These are phyloP conservation scores for Autographa gamma DNA, from an alignment of 2,888 invertebrate genomes.

Conservation along the genomic window DNA sequence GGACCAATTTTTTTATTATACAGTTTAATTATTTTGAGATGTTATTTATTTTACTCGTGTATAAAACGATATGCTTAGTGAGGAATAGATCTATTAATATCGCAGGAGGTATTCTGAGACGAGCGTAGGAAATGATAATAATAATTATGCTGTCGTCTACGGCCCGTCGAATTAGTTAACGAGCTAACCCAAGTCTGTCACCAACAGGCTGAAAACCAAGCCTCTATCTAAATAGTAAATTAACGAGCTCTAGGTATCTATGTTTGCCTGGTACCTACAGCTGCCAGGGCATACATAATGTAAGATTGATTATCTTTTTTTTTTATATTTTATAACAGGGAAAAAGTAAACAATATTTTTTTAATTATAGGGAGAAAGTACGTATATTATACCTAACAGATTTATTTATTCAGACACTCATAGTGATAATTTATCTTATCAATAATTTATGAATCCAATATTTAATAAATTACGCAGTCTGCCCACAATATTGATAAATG, in stretches of 20 bases:
- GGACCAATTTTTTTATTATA: too few species aligned
- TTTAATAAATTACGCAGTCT: conserved; percentile 17
- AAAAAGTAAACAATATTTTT: too few species aligned
- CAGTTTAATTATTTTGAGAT: too few species aligned
- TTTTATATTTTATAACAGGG: too few species aligned
- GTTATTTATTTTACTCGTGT: too few species aligned
- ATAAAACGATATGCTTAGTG: too few species aligned
- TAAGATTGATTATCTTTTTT: too few species aligned
- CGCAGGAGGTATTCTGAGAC: background rate
- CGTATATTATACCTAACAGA: background rate
- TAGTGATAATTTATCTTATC: conserved; percentile 31
- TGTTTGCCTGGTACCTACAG: too few species aligned
- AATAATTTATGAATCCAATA: conserved; percentile 27
- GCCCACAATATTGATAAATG: background rate
- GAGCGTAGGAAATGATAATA: background rate
- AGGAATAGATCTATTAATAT: background rate
- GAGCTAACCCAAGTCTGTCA: background rate
- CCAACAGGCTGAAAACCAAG: background rate
- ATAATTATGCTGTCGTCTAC: background rate
- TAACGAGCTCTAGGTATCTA: background rate
- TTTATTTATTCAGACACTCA: background rate
- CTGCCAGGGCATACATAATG: too few species aligned
- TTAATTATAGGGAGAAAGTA: too few species aligned
- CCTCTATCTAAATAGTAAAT: background rate
- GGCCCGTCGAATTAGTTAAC: background rate